Evolutionary conservation across 2,113 vertebrate species (phyloP).

Genomic region (Garra rufa): DNA sequence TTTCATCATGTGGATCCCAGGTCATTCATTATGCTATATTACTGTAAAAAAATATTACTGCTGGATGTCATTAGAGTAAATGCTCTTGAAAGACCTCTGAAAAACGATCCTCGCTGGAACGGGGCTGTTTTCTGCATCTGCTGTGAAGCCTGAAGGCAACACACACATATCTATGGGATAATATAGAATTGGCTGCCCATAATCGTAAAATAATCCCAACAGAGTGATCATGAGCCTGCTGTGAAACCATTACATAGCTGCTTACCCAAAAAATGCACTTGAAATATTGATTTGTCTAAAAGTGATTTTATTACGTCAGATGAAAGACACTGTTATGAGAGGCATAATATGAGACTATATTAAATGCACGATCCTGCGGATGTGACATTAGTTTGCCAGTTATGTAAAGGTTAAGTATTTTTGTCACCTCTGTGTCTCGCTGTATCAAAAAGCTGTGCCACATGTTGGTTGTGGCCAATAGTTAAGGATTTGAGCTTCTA

Average conservation of each 20-base stretch:
- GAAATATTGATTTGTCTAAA: not conserved
- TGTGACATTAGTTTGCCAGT: not conserved
- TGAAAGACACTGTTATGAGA: not conserved
- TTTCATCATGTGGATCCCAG: constrained; percentile 39
- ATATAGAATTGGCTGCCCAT: not conserved
- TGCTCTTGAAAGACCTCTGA: constrained; percentile 38
- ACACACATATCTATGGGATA: not conserved
- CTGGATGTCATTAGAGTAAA: constrained; percentile 45
- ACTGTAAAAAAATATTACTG: constrained; percentile 48
- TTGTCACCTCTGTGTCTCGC: not conserved
- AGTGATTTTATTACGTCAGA: not conserved
- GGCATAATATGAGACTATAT: not conserved
- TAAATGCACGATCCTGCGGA: not conserved
- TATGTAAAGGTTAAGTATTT: not conserved
- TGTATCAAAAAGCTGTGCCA: not conserved
- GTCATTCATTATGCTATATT: constrained; percentile 51
- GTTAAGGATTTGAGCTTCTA: not conserved
- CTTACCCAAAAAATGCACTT: not conserved
- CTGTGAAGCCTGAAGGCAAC: constrained; percentile 24
- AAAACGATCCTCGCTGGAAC: not conserved
- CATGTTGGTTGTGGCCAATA: not conserved
- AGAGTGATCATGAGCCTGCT: not conserved
- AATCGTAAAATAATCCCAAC: not conserved
- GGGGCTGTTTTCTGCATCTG: not conserved
- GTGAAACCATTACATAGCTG: not conserved